Base-by-base conservation (phyloP, 2,888 invertebrate genomes). In the Ganaspis brasiliensis region DNA sequence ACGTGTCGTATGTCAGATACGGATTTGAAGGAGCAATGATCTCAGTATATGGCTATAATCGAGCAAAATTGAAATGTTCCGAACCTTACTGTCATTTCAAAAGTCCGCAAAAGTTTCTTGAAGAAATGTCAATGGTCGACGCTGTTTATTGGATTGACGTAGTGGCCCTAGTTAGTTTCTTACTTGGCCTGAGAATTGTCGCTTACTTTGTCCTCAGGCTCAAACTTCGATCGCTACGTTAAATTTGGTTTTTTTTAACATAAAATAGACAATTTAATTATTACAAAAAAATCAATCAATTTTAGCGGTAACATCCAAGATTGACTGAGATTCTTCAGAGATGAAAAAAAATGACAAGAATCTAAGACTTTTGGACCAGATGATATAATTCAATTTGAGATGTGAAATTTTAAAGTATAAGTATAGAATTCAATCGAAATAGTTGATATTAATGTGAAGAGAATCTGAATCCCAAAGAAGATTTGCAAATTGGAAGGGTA, bases 1-100 rank as follows among this genome's bases (percentile, higher is more conserved):
- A 98, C 91, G 93, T 97, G 35, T 98, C 98, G 85, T 98, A 98
- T 91, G 95, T 98, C 72, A 94, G 96, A 76, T 98, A 98, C 89
- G 97, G 97, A 40, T 98, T 98, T 92, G 98, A 98, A 92, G 98
- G 98, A 6, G 95, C 96, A 67, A 96, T 98, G 94, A 94, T 97
- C 59, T 95, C 97, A 3, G 96, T 98, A n/a, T 98, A 98, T 90
- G 98, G 98, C 21, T 95, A 95, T 90, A 95, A 96, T 82, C 93
- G 98, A 72, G 95, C 95, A 80, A 95, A 96, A 86, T 92, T 99
- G 75, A 94, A 95, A 83, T 98, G 98, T 91, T 95, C 95, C 52
- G 95, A 95, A 86, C 94, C 94, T 8, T 97, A 96, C 91, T 97
- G 97, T 92, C 96, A 97, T 87, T 97, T 95, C 92, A 95, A 96